Evolutionary conservation across 2,797 vertebrate genomes (phyloP).

Genomic region (Oreonectes daqikongensis): DNA sequence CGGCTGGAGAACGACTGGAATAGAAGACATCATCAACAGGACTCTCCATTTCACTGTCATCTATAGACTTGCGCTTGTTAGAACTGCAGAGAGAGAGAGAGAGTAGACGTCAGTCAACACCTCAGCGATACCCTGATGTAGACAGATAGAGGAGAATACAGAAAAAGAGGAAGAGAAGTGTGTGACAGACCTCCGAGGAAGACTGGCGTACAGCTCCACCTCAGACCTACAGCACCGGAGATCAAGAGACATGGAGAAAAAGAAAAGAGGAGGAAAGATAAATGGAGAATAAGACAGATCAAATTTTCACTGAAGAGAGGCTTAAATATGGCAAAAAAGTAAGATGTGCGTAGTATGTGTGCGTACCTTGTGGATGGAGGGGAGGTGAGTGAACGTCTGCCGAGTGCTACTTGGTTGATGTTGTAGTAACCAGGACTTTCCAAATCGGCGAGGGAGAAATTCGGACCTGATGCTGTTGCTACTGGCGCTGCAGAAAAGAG

Average conservation of each 20-base stretch:
- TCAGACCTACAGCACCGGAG: conserved; percentile 79
- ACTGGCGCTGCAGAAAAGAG: conserved; percentile 72
- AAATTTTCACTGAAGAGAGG: conserved; percentile 58
- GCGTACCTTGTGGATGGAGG: conserved; percentile 79
- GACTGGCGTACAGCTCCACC: conserved; percentile 84
- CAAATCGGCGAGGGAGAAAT: conserved; percentile 83
- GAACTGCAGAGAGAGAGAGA: conserved; percentile 73
- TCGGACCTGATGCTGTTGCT: conserved; percentile 81
- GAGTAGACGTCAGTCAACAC: not conserved
- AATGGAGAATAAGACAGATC: conserved; percentile 8
- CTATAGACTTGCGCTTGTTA: conserved; percentile 92
- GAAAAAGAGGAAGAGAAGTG: conserved; percentile 47
- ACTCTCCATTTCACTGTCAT: conserved; percentile 95
- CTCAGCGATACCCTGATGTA: not conserved
- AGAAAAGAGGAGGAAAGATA: conserved; percentile 50
- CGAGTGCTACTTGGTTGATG: conserved; percentile 83
- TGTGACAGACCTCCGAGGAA: conserved; percentile 76
- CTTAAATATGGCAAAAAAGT: conserved; percentile 56
- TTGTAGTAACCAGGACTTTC: conserved; percentile 85
- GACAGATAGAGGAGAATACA: conserved; percentile 32
- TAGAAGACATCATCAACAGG: conserved; percentile 95
- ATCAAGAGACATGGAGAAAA: conserved; percentile 62
- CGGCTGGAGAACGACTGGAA: conserved; percentile 89
- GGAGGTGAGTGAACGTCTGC: conserved; percentile 79
- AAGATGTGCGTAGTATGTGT: not conserved